phyloP scores from a whole-genome alignment of 2,113 vertebrate species.

The Python bivittatus region DNA sequence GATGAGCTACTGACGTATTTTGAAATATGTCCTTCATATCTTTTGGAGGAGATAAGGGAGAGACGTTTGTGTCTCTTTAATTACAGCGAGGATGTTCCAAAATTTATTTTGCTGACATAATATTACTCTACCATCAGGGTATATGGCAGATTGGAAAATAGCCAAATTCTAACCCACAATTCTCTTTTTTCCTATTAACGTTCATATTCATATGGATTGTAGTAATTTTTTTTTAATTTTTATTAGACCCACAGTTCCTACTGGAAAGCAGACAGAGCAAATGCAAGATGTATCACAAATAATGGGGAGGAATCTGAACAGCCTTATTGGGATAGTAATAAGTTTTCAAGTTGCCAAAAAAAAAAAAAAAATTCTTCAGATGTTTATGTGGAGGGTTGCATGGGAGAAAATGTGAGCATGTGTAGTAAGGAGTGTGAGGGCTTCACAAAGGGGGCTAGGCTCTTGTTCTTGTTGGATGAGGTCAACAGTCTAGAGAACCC shows the following conservation, averaged over 20 bases:
- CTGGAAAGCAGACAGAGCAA: too few relatives aligned
- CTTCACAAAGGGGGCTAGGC: too few relatives aligned
- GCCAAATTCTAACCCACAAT: not conserved
- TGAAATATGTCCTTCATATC: not conserved
- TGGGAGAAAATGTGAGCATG: too few relatives aligned
- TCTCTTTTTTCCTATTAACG: not conserved
- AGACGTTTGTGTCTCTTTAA: not conserved
- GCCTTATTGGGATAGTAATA: not conserved
- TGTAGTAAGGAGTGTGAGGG: too few relatives aligned
- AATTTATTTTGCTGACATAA: not conserved
- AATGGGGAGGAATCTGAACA: too few relatives aligned
- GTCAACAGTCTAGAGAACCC: too few relatives aligned
- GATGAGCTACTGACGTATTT: not conserved
- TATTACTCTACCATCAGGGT: not conserved
- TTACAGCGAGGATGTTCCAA: not conserved
- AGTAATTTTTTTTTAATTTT: not conserved
- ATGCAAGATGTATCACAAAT: too few relatives aligned
- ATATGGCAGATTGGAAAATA: not conserved
- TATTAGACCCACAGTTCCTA: not conserved
- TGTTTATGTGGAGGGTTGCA: too few relatives aligned
- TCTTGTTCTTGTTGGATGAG: too few relatives aligned
- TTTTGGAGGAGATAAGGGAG: too few relatives aligned
- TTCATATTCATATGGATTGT: not conserved
- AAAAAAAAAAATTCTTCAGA: not conserved
- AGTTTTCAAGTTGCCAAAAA: not conserved